Conservation (phyloP, 2,113 vertebrate genomes). For the Poecile atricapillus region DNA sequence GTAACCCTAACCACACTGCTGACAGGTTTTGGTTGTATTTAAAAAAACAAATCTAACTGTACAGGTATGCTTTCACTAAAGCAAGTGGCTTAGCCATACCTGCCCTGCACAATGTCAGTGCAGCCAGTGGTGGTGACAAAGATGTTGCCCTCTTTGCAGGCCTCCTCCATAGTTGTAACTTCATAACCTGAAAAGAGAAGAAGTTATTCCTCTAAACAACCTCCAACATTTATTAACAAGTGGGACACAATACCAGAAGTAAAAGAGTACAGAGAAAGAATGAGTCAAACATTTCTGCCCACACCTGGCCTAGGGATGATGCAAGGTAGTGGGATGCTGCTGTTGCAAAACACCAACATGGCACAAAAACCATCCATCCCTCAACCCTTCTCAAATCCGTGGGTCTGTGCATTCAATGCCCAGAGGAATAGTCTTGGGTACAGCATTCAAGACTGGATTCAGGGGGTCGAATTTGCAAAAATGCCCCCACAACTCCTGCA, state of each 20-base stretch:
- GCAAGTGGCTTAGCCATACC: constrained; percentile 66
- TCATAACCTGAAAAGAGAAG: constrained; percentile 83
- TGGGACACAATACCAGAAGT: neutral
- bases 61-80: neutral
- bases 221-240: neutral
- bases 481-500: neutral
- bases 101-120: constrained; percentile 88
- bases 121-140: constrained; percentile 98
- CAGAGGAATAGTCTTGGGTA: neutral
- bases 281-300: neutral
- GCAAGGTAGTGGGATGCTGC: neutral
- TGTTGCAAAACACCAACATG: neutral
- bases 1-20: neutral
- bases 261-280: neutral
- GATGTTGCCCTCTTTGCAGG: constrained; percentile 93
- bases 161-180: constrained; percentile 98
- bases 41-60: neutral
- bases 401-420: neutral
- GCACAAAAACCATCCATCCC: neutral
- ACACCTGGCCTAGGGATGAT: neutral
- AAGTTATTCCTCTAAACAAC: neutral
- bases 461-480: neutral
- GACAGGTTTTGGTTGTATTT: neutral
- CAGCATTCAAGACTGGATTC: neutral
- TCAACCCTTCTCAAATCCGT: neutral